Base-by-base conservation (phyloP, 2,797 vertebrate genomes). In the Martes flavigula region DNA sequence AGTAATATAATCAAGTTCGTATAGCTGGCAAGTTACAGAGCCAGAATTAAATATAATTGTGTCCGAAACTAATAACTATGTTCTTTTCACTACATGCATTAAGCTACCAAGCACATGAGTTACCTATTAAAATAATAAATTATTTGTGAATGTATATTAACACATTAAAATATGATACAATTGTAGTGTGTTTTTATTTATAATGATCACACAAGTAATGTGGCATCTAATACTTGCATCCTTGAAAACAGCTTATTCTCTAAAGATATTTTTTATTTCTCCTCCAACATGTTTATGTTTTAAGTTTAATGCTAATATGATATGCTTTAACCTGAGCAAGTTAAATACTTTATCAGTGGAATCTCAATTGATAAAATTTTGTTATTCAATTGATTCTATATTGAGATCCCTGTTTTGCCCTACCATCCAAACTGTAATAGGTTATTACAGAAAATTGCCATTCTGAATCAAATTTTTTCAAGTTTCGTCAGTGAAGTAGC, bases 401-500 rank as follows among this genome's bases (percentile, higher is more conserved):
- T 35, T 73, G 46, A 56, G 3, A 38, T 48, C 14, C 3, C 6
- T 84, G 23, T 92, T 91, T 46, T 72, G 12, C 17, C 7, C 25
- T 51, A 38, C 25, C 93, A 87, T 43, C 8, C 3, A 40, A 46
- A 72, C 17, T 56, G 4, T 32, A 73, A 79, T 51, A 70, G 12
- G 7, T 30, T 84, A 43, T 87, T 87, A 82, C 5, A 77, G 11
- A 95, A 94, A 92, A 86, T 60, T 90, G 66, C 30, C 73, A 9
- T 91, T 46, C 10, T n/a, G 3, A 13, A 23, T 46, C 17, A 73
- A 51, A n/a, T 35, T 91, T 94, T 87, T 51, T 73, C n/a, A 96
- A 89, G 21, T 90, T 91, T 79, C 66, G 87, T 97, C 90, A 94
- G 13, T 82, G 62, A 95, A 87, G 21, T 20, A 95, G 92, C 54